phyloP scores from a whole-genome alignment of 2,113 vertebrate genomes.

The Rallus limicola region DNA sequence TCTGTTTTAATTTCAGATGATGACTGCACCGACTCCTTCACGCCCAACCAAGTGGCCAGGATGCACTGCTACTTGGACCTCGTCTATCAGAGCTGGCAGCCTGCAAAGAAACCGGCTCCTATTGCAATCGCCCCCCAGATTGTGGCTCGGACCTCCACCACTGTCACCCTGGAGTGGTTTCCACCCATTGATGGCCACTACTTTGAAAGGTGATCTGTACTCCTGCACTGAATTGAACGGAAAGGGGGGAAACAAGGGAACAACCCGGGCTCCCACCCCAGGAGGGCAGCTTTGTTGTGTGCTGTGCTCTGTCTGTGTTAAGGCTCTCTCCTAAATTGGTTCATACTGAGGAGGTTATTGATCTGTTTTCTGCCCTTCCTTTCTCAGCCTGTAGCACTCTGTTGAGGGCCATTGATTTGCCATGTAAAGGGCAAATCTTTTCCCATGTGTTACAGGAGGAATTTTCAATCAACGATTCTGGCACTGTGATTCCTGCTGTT shows the following conservation, averaged over 20 bases:
- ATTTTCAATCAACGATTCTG: background rate
- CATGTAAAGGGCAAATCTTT: constrained; percentile 55
- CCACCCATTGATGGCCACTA: constrained; percentile 92
- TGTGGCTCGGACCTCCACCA: constrained; percentile 81
- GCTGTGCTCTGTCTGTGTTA: background rate
- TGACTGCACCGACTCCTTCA: constrained; percentile 96
- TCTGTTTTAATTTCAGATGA: constrained; percentile 83
- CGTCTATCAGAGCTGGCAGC: constrained; percentile 95
- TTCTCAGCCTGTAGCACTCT: constrained; percentile 49
- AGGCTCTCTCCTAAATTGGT: constrained; percentile 32
- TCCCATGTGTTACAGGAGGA: background rate
- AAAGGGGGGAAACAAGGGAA: background rate
- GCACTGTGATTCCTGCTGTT: background rate
- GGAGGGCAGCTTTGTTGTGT: background rate
- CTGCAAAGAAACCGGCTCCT: constrained; percentile 84
- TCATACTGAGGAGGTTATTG: constrained; percentile 28
- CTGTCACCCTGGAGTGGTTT: constrained; percentile 93
- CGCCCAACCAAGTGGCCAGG: constrained; percentile 94
- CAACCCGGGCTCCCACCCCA: fast-evolving
- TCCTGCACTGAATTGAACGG: background rate
- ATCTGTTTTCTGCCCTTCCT: constrained; percentile 61
- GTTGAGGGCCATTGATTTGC: constrained; percentile 58
- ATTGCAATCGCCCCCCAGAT: constrained; percentile 90
- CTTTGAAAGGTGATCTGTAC: constrained; percentile 91
- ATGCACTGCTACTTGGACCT: constrained; percentile 99